phyloP scores from a whole-genome alignment of 2,113 vertebrate species.

The Chlorodrepanis virens region DNA sequence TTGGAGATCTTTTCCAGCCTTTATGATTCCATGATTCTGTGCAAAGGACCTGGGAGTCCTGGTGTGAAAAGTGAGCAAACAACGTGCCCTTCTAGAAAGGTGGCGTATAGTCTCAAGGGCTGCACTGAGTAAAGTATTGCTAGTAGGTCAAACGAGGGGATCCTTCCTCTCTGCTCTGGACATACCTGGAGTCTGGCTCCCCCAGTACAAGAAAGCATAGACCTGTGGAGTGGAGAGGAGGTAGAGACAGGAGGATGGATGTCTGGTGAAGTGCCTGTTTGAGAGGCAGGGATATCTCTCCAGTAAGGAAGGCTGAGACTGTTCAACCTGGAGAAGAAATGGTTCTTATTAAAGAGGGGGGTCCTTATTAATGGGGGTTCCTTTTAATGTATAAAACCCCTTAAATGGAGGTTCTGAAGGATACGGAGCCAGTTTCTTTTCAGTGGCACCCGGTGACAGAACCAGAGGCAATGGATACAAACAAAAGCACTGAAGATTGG shows the following conservation, averaged over 20 bases:
- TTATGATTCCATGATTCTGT: neutral
- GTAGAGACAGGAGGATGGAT: neutral
- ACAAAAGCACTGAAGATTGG: neutral
- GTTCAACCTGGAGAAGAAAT: neutral
- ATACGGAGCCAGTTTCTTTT: neutral
- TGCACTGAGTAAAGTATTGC: neutral
- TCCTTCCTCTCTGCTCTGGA: neutral
- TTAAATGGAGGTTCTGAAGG: neutral
- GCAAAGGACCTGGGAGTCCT: neutral
- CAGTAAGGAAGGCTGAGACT: neutral
- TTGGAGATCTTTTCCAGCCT: neutral
- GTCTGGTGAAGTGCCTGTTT: neutral
- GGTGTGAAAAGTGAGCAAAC: neutral
- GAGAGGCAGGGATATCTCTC: neutral
- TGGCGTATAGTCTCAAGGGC: neutral
- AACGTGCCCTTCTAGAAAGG: rapidly evolving
- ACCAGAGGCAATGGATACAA: neutral
- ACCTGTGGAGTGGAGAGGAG: neutral
- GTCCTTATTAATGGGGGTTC: neutral
- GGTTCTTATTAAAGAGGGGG: rapidly evolving
- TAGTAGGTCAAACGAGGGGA: neutral
- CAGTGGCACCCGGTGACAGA: neutral
- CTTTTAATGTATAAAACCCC: neutral
- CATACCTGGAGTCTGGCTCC: neutral
- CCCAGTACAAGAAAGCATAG: neutral